A percentile compares a stretch with the other conserved stretches of the same genome.
Conservation (phyloP, 1,140 invertebrate genomes). For the Solenopsis invicta region DNA sequence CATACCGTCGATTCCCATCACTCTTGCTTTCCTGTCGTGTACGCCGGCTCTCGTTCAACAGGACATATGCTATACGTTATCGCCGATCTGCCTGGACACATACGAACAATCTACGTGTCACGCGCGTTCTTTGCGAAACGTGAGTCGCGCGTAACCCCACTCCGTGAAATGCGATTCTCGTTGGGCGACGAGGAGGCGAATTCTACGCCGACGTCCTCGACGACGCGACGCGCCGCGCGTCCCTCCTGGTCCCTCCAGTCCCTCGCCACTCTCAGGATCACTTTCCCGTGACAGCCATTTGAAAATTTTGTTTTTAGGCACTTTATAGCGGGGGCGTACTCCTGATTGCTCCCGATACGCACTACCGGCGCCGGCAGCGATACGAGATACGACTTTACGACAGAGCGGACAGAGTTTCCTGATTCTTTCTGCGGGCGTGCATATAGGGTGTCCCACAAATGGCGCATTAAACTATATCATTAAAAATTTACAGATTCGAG, state of each 20-base stretch:
- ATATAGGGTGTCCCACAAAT: background rate
- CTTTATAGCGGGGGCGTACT: conserved; percentile 46
- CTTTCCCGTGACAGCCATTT: background rate
- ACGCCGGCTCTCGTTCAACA: background rate
- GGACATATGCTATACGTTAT: conserved; percentile 53
- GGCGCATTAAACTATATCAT: no score
- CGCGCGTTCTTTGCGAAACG: background rate
- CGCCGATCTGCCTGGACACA: background rate
- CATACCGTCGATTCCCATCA: conserved; percentile 87
- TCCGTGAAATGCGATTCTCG: background rate
- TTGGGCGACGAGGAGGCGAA: background rate
- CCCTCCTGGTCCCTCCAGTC: no score
- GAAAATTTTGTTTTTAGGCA: conserved; percentile 8
- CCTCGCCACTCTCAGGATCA: background rate
- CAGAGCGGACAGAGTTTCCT: no score
- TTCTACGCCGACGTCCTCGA: background rate
- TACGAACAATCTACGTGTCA: conserved; percentile 53
- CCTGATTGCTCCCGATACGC: no score
- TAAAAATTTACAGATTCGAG: background rate
- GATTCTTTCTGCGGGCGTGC: no score
- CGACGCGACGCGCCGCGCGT: background rate
- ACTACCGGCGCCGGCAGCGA: conserved; percentile 42
- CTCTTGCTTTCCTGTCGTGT: conserved; percentile 68
- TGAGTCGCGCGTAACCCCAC: conserved; percentile 31
- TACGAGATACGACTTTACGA: no score